phyloP scores from a whole-genome alignment of 2,888 invertebrate genomes.

The Drosophila macrothrix region DNA sequence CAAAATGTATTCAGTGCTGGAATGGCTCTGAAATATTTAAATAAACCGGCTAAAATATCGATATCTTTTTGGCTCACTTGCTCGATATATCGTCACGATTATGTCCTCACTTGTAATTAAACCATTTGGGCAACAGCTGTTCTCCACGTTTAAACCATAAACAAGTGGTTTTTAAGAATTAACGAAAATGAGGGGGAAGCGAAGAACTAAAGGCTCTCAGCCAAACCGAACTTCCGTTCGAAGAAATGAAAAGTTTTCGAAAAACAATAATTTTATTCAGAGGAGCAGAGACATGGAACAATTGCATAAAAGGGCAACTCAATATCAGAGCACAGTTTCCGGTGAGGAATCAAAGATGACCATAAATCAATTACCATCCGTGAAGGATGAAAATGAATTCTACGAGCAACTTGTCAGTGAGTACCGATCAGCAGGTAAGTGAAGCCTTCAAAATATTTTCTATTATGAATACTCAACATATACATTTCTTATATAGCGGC shows the following conservation, averaged over 20 bases:
- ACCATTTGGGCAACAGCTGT: neutral
- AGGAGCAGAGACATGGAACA: constrained; percentile 82
- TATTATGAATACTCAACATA: constrained; percentile 26
- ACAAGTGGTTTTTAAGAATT: neutral
- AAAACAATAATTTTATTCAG: constrained; percentile 78
- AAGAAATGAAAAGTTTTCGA: constrained; percentile 51
- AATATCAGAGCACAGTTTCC: constrained; percentile 56
- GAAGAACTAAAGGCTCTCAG: neutral
- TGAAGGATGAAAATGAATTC: constrained; percentile 50
- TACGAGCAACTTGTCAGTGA: constrained; percentile 63
- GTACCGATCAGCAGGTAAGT: constrained; percentile 42
- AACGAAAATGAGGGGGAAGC: constrained; percentile 27
- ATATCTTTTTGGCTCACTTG: neutral
- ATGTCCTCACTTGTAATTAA: neutral
- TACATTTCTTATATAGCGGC: constrained; percentile 12
- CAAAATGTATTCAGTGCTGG: neutral
- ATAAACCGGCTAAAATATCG: neutral
- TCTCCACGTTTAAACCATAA: constrained; percentile 16
- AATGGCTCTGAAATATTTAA: neutral
- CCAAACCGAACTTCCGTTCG: constrained; percentile 8
- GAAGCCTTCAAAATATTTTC: constrained; percentile 22
- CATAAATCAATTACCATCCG: constrained; percentile 36
- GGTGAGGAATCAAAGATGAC: constrained; percentile 23
- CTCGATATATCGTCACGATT: neutral
- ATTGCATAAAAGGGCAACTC: constrained; percentile 62